Evolutionary conservation across 2,113 vertebrate species (phyloP), one percentile per base, ranked within the genome.

Genomic region (Choloepus hoffmanni): DNA sequence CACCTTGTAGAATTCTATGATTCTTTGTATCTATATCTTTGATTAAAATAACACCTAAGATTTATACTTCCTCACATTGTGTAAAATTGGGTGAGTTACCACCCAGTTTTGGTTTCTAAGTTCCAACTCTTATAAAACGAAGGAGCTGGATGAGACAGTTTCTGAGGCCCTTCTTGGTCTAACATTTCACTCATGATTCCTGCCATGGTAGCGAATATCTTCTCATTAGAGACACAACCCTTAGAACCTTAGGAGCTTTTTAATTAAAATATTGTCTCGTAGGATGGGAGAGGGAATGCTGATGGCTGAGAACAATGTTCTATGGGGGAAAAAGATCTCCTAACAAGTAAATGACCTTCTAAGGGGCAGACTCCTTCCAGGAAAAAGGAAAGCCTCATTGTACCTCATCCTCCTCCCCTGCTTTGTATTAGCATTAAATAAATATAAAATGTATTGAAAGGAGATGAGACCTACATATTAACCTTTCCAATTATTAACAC

Each of bases 31-130:
- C 36, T 53, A 8, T 82, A 88, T 81, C 81, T 90, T 89, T 60
- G 65, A 92, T 85, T 87, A 86, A 90, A 94, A 90, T 48, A 82
- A 94, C 55, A 93, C 65, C 48, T 70, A 85, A 85, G n/a, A 8
- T 96, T 95, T 90, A 79, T 33, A 79, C 40, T 45, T 58, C 11
- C 58, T 90, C 43, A 45, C 28, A 36, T 21, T 93, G 28, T 89
- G 14, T 65, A 93, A 96, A 94, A 74, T 2, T n/a, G 23, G 67
- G 78, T 11, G 50, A 87, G 24, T 77, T 94, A 79, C 9, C 65
- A 24, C 45, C 33, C 28, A 53, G 13, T 53, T 85, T 83, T 18
- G 33, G n/a, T 83, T 85, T 94, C 77, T 60, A 85, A 90, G 67
- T 73, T 90, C 78, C 0, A 1, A 10, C 50, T 82, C 91, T 45